These are phyloP conservation scores for Ptychoptera albimana DNA, from an alignment of 2,888 invertebrate genomes.

Conservation along the genomic window DNA sequence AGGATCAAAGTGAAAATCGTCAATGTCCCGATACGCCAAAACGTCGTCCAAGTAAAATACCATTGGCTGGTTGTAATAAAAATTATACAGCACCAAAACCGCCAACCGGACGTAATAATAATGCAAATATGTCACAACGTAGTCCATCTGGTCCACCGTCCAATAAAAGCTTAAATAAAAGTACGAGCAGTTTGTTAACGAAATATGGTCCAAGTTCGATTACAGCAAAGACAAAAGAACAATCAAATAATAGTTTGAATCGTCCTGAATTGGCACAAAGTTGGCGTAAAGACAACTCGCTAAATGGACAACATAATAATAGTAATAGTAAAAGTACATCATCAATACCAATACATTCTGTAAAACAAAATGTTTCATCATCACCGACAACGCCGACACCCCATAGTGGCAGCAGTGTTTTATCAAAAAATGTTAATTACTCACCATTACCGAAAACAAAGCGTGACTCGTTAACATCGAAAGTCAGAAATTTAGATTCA, in stretches of 20 bases:
- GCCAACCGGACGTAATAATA: conserved; percentile 28
- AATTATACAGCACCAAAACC: conserved; percentile 45
- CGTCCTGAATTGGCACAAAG: conserved; percentile 39
- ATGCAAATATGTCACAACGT: conserved; percentile 6
- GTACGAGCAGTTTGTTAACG: conserved; percentile 25
- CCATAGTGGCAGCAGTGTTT: conserved; percentile 6
- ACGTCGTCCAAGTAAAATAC: conserved; percentile 51
- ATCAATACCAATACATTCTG: conserved; percentile 26
- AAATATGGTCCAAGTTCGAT: conserved; percentile 15
- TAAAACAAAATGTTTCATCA: conserved; percentile 10
- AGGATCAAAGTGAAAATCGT: conserved; percentile 34
- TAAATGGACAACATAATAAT: conserved; percentile 10
- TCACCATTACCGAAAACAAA: conserved; percentile 29
- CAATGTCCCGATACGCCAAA: conserved; percentile 13
- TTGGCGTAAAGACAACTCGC: conserved; percentile 22
- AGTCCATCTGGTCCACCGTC: conserved; percentile 16
- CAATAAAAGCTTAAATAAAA: conserved; percentile 26
- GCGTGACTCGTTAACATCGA: conserved; percentile 36
- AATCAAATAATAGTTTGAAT: conserved; percentile 19
- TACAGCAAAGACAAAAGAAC: conserved; percentile 5
- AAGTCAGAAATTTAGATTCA: conserved; percentile 35
- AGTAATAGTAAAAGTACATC: conserved; percentile 21
- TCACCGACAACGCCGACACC: conserved; percentile 9
- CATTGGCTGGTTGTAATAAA: conserved; percentile 38
- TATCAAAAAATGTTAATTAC: conserved; percentile 19